Evolutionary conservation across 2,888 invertebrate genomes (phyloP).

Genomic region (Tortrix viridana): DNA sequence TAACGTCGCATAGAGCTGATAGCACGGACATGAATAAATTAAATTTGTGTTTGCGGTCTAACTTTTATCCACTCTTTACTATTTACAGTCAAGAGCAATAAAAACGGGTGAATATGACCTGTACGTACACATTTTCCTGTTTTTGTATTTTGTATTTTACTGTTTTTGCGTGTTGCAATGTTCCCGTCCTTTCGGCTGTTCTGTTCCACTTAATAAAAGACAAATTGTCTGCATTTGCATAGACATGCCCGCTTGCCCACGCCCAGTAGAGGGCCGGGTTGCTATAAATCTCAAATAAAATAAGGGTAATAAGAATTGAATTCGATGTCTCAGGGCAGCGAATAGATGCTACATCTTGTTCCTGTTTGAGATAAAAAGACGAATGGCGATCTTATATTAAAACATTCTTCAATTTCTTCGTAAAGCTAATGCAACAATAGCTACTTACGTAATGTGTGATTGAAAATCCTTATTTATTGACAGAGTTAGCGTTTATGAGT

Average conservation of each 20-base stretch:
- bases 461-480: background rate
- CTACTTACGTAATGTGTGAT: background rate
- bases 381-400: constrained; percentile 12
- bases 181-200: constrained; percentile 33
- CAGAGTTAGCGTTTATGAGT: too few relatives aligned
- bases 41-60: background rate
- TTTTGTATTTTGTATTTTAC: too few relatives aligned
- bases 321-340: constrained; percentile 22
- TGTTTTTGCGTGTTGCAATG: background rate
- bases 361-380: constrained; percentile 18
- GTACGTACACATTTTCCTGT: too few relatives aligned
- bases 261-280: constrained; percentile 4
- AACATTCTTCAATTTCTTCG: constrained; percentile 2
- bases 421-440: background rate
- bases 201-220: constrained; percentile 40
- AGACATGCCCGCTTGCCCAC: constrained; percentile 33
- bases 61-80: too few relatives aligned
- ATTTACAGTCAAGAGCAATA: too few relatives aligned
- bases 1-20: background rate
- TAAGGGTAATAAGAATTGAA: constrained; percentile 14
- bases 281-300: constrained; percentile 28
- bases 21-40: constrained; percentile 9
- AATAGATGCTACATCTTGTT: constrained; percentile 18
- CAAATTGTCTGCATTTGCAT: constrained; percentile 42
- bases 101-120: too few relatives aligned